A percentile compares a stretch with the other conserved stretches of the same genome.
Conservation (phyloP, 1,140 invertebrate genomes). For the Colletes gigas region DNA sequence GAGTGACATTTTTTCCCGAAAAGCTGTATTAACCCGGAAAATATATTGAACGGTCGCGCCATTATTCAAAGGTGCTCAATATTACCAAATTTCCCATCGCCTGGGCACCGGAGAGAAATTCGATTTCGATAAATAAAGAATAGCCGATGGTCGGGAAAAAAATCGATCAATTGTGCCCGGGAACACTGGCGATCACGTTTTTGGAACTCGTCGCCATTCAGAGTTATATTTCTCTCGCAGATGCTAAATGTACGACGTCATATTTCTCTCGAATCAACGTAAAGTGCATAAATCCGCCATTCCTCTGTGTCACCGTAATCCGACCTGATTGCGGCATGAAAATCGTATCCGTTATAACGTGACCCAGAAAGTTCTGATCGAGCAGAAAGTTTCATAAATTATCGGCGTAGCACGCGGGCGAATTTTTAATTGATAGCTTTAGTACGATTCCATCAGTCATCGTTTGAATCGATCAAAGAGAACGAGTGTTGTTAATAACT, state of each 20-base stretch:
- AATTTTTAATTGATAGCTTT: constrained; percentile 8
- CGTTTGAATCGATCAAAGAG: background rate
- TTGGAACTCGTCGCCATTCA: background rate
- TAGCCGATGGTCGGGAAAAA: background rate
- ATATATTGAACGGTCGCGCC: background rate
- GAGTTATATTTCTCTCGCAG: constrained; percentile 21
- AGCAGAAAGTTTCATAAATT: constrained; percentile 20
- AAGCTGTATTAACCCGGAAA: background rate
- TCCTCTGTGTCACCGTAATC: background rate
- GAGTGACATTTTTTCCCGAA: background rate
- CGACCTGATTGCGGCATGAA: constrained; percentile 5
- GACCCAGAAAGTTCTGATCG: constrained; percentile 14
- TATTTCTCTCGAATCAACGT: background rate
- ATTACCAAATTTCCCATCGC: background rate
- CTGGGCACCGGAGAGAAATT: background rate
- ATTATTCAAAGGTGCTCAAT: constrained; percentile 3
- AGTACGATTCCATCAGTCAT: background rate
- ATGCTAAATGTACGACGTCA: constrained; percentile 26
- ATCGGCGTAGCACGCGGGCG: background rate
- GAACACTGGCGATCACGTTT: constrained; percentile 29
- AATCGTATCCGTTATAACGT: constrained; percentile 26
- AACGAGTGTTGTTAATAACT: background rate
- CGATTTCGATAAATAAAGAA: background rate
- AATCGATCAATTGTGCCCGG: constrained; percentile 19
- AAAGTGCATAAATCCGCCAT: background rate